Base-by-base conservation (phyloP, 2,888 invertebrate species). In the Drosophila suboccidentalis region DNA sequence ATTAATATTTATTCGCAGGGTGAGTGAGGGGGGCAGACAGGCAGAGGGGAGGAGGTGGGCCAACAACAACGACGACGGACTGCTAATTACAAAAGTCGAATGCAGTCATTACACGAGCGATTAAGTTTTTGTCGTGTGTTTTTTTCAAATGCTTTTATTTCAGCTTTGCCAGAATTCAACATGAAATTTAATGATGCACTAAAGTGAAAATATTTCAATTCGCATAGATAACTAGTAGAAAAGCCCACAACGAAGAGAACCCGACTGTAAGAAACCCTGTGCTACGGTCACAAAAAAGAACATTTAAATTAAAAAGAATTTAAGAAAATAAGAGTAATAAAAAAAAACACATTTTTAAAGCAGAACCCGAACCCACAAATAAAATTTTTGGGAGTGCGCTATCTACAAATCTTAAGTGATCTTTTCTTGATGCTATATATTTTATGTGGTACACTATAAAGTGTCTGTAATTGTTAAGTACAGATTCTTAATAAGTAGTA, bases 31-130 rank as follows among this genome's bases (percentile, higher is more conserved):
- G 29, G 4, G 15, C 15, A 5, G 32, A 15, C 13, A 15, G 5
- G 11, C 17, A 22, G 2, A 38, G 29, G 66, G 22, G 17, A 32
- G 15, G 29, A n/a, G 34, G 39, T 26, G 1, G 38, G 39, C 22
- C 44, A 44, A 49, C 69, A 57, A 47, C 44, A 44, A 49, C 69
- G 54, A 47, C 75, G 83, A 71, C 81, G 66, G 71, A 55, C 72
- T 82, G 87, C 85, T 86, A 86, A 86, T 86, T 86, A 86, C 82
- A 80, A 85, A 89, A 86, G 85, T 89, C 86, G 85, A 86, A 89
- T 89, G 89, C 89, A 89, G 89, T 89, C 85, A 89, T 86, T 86
- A 89, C 85, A 86, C 80, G 74, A 82, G 65, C 85, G 85, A 86
- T 86, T 89, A 86, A 85, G 86, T 89, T 89, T 84, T 89, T 86